Base-by-base conservation (phyloP, 2,888 invertebrate genomes). In the Oscheius sp. region DNA sequence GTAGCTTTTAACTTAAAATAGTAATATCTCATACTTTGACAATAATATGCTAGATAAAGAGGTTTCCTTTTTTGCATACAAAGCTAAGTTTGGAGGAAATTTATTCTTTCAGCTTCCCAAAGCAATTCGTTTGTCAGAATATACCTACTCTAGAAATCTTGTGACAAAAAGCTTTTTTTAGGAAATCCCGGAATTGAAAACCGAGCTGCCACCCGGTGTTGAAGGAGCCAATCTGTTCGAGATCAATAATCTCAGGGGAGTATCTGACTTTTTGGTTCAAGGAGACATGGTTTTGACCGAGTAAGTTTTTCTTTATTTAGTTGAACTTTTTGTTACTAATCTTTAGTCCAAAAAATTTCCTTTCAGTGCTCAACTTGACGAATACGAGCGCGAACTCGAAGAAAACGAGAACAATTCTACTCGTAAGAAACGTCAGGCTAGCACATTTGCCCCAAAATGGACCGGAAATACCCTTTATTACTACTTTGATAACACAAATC, bases 391-490 rank as follows among this genome's bases (percentile, higher is more conserved):
- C 3, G 26, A 28, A 1, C 14, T 44, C 3, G 44, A 41, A 17
- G 44, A 20, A 5, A 30, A 20, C 9, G 54, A 32, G 17, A 54
- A 33, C n/a, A 54, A 54, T 32, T 54, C 54, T 6, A 38, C 57
- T 4, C 22, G 57, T 26, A 38, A 17, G 28, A 75, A 75, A 36
- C 22, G 75, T 44, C 75, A 75, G 56, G 61, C 69, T 26, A 36
- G 38, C 12, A 75, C 62, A 12, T 24, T 50, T 8, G 67, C 64
- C 14, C 20, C 38, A 5, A 71, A 67, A n/a, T 75, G 75, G 75
- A 62, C 73, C 1, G 38, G 54, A 8, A 75, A 75, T 14, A 65
- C 51, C 8, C 64, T 75, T 14, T 63, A 72, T 54, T 75, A 69
- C 49, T 75, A 73, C 45, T 72, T 73, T 17, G 73, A 73, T 17